Conservation (phyloP, 2,797 vertebrate species). For the Caiman crocodilus region DNA sequence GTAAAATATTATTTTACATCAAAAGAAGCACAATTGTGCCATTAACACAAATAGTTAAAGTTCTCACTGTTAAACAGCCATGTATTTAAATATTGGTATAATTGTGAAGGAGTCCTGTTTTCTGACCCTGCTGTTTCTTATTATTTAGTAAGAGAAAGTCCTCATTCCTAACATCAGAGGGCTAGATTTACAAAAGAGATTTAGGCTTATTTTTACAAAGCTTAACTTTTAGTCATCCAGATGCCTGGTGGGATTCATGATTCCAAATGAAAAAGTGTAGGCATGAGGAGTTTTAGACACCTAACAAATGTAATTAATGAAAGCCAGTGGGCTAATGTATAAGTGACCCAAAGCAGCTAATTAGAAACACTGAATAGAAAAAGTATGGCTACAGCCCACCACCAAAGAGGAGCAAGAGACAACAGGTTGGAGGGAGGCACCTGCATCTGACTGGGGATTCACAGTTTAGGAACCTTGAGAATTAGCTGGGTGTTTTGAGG, state of each 20-base stretch:
- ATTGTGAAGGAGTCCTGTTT: not conserved
- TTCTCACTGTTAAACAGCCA: not conserved
- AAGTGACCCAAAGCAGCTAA: no score
- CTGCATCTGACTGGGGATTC: no score
- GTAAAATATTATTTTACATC: not conserved
- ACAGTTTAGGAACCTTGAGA: no score
- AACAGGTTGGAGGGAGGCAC: no score
- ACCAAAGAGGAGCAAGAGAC: no score
- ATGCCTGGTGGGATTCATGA: not conserved
- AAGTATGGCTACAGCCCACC: no score
- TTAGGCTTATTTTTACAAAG: not conserved
- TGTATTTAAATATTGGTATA: not conserved
- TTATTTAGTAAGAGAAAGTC: not conserved
- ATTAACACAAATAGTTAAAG: not conserved
- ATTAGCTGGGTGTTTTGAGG: no score
- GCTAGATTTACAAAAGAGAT: fast-evolving
- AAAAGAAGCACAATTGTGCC: fast-evolving
- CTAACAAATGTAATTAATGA: no score
- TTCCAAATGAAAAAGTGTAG: no score
- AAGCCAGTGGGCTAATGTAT: no score
- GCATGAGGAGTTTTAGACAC: no score
- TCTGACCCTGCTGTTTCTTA: not conserved
- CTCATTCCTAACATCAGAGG: not conserved
- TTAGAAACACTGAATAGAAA: no score
- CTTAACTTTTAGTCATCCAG: not conserved